Conservation (phyloP, 2,113 vertebrate genomes). For the Crypturellus undulatus region DNA sequence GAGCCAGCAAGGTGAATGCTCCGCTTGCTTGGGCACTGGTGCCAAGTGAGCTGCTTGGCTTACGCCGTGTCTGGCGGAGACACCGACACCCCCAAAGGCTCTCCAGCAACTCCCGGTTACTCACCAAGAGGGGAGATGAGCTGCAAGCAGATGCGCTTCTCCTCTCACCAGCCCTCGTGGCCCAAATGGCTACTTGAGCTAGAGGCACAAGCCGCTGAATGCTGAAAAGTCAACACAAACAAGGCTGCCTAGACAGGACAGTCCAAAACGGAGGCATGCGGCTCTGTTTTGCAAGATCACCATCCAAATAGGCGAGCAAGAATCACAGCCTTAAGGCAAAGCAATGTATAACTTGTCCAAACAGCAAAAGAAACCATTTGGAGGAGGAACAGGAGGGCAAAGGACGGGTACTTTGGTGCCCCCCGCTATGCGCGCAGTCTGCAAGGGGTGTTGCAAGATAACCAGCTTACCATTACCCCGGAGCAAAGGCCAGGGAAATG, state of each 20-base stretch:
- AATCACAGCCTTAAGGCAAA: background rate
- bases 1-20: background rate
- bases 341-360: background rate
- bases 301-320: accelerated
- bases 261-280: background rate
- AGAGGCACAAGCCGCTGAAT: accelerated
- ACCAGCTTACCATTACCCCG: background rate
- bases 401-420: background rate
- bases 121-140: background rate
- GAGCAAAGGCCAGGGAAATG: background rate
- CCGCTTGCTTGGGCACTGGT: accelerated
- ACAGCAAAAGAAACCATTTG: background rate
- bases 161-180: background rate
- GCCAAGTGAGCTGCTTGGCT: background rate
- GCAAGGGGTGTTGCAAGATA: background rate
- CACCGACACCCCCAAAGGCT: accelerated
- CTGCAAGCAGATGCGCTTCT: background rate
- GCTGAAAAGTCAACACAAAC: accelerated
- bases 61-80: background rate
- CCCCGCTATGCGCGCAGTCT: background rate
- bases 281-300: too few species aligned
- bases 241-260: background rate
- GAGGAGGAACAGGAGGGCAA: background rate
- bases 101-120: background rate
- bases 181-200: accelerated